Conservation (phyloP, 2,888 invertebrate genomes). For the Morpho achilles region DNA sequence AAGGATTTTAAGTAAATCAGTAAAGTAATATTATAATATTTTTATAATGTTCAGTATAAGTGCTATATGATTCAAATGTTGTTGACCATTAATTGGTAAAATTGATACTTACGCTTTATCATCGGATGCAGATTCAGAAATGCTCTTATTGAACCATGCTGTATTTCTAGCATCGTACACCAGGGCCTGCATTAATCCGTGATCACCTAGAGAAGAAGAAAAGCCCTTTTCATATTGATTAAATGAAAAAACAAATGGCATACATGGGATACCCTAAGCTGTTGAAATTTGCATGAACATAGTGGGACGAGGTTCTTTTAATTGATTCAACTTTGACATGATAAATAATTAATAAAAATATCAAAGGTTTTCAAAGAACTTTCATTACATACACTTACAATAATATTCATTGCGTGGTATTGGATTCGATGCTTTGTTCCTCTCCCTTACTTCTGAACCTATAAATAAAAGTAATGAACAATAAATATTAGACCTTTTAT, state of each 20-base stretch:
- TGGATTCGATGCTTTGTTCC: slow-evolving; percentile 58
- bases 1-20: too few species aligned
- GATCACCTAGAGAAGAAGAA: slow-evolving; percentile 81
- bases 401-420: slow-evolving; percentile 71
- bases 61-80: too few species aligned
- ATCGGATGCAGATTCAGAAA: slow-evolving; percentile 84
- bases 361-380: background rate
- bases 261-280: too few species aligned
- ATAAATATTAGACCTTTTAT: too few species aligned
- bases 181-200: slow-evolving; percentile 89
- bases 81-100: too few species aligned
- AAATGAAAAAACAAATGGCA: background rate
- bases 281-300: too few species aligned
- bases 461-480: background rate
- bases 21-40: too few species aligned
- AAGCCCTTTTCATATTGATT: too few species aligned
- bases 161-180: slow-evolving; percentile 94
- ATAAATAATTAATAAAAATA: too few species aligned
- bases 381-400: slow-evolving; percentile 58
- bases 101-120: slow-evolving; percentile 74
- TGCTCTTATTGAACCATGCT: slow-evolving; percentile 89
- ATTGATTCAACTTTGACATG: too few species aligned
- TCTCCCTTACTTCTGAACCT: slow-evolving; percentile 62
- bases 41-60: too few species aligned
- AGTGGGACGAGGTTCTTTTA: too few species aligned